Conservation (phyloP, 2,888 invertebrate genomes). For the Dicranocentrus wangi region DNA sequence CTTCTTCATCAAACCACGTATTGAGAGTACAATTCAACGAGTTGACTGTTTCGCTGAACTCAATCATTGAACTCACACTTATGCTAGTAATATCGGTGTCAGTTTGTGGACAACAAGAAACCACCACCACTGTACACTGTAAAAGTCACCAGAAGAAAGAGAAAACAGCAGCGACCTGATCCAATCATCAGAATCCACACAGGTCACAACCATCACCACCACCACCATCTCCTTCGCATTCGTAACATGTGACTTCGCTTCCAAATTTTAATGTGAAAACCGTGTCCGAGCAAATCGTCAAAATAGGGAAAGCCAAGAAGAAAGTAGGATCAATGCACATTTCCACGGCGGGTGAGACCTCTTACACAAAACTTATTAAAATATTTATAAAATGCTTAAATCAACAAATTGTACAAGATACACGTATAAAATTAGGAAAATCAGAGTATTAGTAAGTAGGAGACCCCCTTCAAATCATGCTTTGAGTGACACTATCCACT, state of each 20-base stretch:
- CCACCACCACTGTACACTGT: neutral
- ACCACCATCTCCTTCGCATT: neutral
- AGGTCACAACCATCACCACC: neutral
- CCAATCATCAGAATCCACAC: neutral
- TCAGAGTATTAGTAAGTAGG: no score
- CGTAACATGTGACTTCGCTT: slow-evolving; percentile 48
- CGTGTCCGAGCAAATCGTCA: slow-evolving; percentile 69
- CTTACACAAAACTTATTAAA: no score
- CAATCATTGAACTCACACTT: slow-evolving; percentile 22
- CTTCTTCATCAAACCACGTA: no score
- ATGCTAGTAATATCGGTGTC: neutral
- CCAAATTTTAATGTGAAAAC: slow-evolving; percentile 62
- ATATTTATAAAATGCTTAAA: no score
- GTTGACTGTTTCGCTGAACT: slow-evolving; percentile 15
- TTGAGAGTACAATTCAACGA: slow-evolving; percentile 23
- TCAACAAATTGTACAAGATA: no score
- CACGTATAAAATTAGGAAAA: no score
- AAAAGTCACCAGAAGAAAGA: neutral
- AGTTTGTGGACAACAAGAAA: neutral
- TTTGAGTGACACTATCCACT: no score
- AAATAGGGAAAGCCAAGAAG: slow-evolving; percentile 73
- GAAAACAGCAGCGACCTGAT: neutral
- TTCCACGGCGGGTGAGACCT: slow-evolving; percentile 71
- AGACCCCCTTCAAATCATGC: no score
- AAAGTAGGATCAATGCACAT: slow-evolving; percentile 73